A percentile compares a stretch with the other conserved stretches of the same genome.
Evolutionary conservation across 2,888 invertebrate species (phyloP).

Genomic region (Netelia melanura): DNA sequence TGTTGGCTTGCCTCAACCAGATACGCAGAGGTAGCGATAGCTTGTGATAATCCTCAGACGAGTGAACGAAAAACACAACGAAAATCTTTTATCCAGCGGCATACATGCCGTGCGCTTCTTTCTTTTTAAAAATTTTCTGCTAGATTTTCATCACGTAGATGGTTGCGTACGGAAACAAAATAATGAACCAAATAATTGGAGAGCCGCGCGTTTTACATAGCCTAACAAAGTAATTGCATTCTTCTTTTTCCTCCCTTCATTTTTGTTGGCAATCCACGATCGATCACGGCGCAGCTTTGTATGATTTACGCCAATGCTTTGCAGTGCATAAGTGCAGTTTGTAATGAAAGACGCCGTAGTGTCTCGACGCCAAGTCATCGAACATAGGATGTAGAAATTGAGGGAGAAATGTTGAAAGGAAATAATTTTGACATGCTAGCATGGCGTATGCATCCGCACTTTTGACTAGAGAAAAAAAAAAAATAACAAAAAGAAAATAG

Average conservation of each 20-base stretch:
- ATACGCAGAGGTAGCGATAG: conserved; percentile 86
- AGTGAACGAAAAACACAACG: conserved; percentile 43
- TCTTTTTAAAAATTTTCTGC: conserved; percentile 40
- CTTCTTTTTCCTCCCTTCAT: conserved; percentile 6
- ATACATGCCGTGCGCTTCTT: conserved; percentile 57
- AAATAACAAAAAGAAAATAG: conserved; percentile 4
- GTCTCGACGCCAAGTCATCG: background rate
- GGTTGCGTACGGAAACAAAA: background rate
- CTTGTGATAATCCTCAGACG: conserved; percentile 74
- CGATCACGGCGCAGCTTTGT: conserved; percentile 30
- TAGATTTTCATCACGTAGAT: conserved; percentile 33
- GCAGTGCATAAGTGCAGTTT: background rate
- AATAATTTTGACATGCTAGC: background rate
- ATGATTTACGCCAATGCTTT: conserved; percentile 50
- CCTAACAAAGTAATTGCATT: conserved; percentile 64
- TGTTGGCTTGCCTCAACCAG: conserved; percentile 90
- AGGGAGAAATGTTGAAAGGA: background rate
- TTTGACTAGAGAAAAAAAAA: conserved; percentile 11
- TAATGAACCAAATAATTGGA: background rate
- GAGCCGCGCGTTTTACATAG: conserved; percentile 24
- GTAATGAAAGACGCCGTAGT: background rate
- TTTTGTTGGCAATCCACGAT: conserved; percentile 12
- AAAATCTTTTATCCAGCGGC: conserved; percentile 49
- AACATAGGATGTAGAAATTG: conserved; percentile 14
- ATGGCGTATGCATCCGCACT: conserved; percentile 32